Evolutionary conservation across 2,888 invertebrate genomes (phyloP).

Genomic region (Troilus luridus): DNA sequence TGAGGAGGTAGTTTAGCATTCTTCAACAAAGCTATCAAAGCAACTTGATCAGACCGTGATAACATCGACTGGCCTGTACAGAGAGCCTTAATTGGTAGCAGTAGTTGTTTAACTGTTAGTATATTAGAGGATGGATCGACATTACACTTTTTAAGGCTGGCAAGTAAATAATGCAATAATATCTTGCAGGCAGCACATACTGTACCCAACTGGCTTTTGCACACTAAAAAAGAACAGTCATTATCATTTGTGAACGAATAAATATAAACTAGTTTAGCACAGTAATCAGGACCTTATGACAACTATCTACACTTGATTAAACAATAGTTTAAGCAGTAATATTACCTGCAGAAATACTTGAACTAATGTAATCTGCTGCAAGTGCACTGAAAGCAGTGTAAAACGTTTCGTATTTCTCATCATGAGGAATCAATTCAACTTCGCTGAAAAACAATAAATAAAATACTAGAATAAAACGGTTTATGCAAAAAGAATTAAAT

Average conservation of each 20-base stretch:
- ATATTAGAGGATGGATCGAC: conserved; percentile 67
- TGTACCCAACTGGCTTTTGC: conserved; percentile 77
- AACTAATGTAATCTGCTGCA: conserved; percentile 88
- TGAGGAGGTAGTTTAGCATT: conserved; percentile 77
- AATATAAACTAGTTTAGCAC: neutral
- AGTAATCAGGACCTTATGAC: neutral
- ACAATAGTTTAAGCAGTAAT: neutral
- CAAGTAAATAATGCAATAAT: conserved; percentile 77
- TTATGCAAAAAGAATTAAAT: neutral
- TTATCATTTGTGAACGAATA: neutral
- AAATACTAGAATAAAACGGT: neutral
- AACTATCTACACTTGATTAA: neutral
- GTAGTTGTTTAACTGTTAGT: conserved; percentile 73
- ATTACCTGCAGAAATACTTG: conserved; percentile 82
- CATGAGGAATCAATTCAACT: conserved; percentile 86
- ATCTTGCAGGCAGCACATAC: conserved; percentile 80
- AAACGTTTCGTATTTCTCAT: conserved; percentile 86
- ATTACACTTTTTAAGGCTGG: conserved; percentile 69
- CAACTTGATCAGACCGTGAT: conserved; percentile 82
- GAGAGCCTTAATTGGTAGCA: conserved; percentile 79
- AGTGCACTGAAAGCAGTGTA: conserved; percentile 90
- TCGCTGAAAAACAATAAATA: conserved; percentile 76
- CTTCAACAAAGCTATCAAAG: conserved; percentile 84
- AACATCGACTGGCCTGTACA: conserved; percentile 81
- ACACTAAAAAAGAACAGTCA: conserved; percentile 71